phyloP scores from a whole-genome alignment of 2,888 invertebrate genomes.

The Drosophila lacicola region DNA sequence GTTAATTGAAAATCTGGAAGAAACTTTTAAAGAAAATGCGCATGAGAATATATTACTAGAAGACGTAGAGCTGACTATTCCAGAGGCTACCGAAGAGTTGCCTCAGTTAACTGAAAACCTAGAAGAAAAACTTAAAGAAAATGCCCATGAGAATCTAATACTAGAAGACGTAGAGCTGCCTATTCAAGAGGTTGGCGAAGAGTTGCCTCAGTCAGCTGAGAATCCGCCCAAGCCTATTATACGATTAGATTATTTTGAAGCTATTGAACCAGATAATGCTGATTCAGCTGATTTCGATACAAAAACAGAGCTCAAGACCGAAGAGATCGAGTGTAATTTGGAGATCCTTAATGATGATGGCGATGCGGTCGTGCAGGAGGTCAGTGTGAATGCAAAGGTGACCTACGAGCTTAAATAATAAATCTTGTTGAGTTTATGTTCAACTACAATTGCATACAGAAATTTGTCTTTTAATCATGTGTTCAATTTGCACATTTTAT shows the following conservation, averaged over 20 bases:
- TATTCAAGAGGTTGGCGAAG: not conserved
- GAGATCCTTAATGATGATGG: conserved; percentile 71
- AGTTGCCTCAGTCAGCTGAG: not conserved
- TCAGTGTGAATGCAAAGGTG: conserved; percentile 74
- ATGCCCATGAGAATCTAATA: not conserved
- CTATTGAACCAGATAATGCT: conserved; percentile 21
- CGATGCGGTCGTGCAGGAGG: conserved; percentile 61
- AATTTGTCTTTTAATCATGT: too few species aligned
- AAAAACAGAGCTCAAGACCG: conserved; percentile 40
- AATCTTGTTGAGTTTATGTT: conserved; percentile 1
- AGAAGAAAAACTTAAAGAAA: not conserved
- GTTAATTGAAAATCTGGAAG: not conserved
- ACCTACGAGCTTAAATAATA: conserved; percentile 55
- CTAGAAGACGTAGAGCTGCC: not conserved
- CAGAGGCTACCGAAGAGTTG: not conserved
- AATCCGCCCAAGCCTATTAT: conserved; percentile 12
- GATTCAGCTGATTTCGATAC: not conserved
- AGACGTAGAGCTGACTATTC: not conserved
- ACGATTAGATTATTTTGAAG: conserved; percentile 55
- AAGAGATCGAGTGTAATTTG: conserved; percentile 70
- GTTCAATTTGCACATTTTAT: conserved; percentile 23
- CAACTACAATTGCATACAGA: conserved; percentile 18
- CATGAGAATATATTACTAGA: not conserved
- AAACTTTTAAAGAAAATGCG: not conserved
- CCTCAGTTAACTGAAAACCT: not conserved